A percentile compares a stretch with the other conserved stretches of the same genome.
Conservation (phyloP, 2,113 vertebrate genomes). For the Crotalus horridus region DNA sequence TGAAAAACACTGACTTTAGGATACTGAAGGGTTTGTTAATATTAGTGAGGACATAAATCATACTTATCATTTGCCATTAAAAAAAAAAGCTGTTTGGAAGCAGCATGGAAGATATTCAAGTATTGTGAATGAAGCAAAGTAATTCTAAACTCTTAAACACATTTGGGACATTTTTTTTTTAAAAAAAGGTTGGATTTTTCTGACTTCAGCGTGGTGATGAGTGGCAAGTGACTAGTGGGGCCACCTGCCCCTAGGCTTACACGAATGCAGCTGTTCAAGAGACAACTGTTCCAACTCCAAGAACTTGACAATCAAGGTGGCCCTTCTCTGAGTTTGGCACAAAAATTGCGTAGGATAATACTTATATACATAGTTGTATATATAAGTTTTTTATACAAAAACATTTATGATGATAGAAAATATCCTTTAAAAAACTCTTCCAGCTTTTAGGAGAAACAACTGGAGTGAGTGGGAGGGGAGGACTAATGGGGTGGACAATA, state of each 20-base stretch:
- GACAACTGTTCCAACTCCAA: slow-evolving; percentile 87
- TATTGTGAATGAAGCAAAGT: slow-evolving; percentile 53
- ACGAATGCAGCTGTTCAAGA: slow-evolving; percentile 85
- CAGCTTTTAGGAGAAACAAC: slow-evolving; percentile 47
- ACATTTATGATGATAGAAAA: slow-evolving; percentile 68
- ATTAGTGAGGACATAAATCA: slow-evolving; percentile 44
- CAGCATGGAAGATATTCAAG: slow-evolving; percentile 43
- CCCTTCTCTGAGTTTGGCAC: slow-evolving; percentile 70
- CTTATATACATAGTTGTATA: slow-evolving; percentile 46
- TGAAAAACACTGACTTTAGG: neutral
- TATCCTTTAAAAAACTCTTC: slow-evolving; percentile 36
- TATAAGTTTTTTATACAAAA: slow-evolving; percentile 71
- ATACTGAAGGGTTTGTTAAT: neutral
- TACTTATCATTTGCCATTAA: slow-evolving; percentile 56
- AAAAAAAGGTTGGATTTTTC: slow-evolving; percentile 52
- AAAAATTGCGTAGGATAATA: slow-evolving; percentile 65
- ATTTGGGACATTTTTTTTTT: neutral
- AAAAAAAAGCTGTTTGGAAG: slow-evolving; percentile 39
- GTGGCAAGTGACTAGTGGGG: slow-evolving; percentile 77
- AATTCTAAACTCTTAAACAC: slow-evolving; percentile 15
- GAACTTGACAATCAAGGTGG: slow-evolving; percentile 73
- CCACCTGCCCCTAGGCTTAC: slow-evolving; percentile 80
- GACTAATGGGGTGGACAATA: slow-evolving; percentile 51
- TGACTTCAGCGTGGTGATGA: slow-evolving; percentile 64
- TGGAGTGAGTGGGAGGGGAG: slow-evolving; percentile 15